Conservation (phyloP, 2,888 invertebrate species). For the Ischnus inquisitorius region DNA sequence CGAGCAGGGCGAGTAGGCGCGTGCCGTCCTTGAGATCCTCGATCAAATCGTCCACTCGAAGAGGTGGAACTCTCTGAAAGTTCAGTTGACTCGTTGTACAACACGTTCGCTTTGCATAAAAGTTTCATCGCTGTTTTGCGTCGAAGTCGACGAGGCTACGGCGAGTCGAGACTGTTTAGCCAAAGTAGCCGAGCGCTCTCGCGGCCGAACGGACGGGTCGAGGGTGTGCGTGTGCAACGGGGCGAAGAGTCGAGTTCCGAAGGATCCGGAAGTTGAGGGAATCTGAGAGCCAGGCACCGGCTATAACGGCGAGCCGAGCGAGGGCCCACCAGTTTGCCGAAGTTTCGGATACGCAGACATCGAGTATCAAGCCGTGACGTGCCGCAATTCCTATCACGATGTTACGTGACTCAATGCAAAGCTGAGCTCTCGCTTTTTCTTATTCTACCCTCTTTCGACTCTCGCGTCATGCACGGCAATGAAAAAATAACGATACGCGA, state of each 20-base stretch:
- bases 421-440: slow-evolving; percentile 21
- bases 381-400: slow-evolving; percentile 61
- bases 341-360: slow-evolving; percentile 58
- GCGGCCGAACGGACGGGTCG: slow-evolving; percentile 44
- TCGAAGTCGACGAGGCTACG: not conserved
- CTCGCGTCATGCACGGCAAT: no score
- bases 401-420: slow-evolving; percentile 58
- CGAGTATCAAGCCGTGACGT: slow-evolving; percentile 59
- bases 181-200: not conserved
- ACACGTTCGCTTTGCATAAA: not conserved
- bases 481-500: no score
- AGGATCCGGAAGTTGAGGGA: slow-evolving; percentile 80
- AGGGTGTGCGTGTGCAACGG: slow-evolving; percentile 62
- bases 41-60: slow-evolving; percentile 97
- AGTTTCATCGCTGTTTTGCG: slow-evolving; percentile 1
- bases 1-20: slow-evolving; percentile 95
- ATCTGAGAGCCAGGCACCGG: slow-evolving; percentile 80
- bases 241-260: slow-evolving; percentile 77
- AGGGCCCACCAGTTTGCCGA: slow-evolving; percentile 72
- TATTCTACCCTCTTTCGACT: no score
- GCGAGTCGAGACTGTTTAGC: slow-evolving; percentile 13
- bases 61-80: slow-evolving; percentile 95
- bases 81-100: not conserved
- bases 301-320: slow-evolving; percentile 47
- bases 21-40: slow-evolving; percentile 98